Base-by-base conservation (phyloP, 2,113 vertebrate genomes). In the Ascaphus truei region DNA sequence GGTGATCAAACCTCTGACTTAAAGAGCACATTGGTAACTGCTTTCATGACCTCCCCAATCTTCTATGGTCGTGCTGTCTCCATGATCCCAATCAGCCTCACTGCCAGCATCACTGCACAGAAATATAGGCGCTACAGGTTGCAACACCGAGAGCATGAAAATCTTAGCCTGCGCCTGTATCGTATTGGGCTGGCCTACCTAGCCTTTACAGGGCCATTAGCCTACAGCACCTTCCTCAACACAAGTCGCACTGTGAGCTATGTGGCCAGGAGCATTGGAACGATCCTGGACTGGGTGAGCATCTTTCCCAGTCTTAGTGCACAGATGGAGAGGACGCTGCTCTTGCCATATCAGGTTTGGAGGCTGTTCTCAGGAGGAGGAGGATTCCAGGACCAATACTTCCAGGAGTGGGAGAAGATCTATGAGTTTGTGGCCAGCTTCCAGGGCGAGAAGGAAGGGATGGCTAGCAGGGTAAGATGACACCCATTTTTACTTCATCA, bases 81-180 rank as follows among this genome's bases (percentile, higher is more conserved):
- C 1, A 90, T 92, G 65, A 80, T 98, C 31, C 93, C 93, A 37
- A 84, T 93, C 73, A 96, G 92, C 74, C 43, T 96, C 71, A 88
- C 85, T 1, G 92, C 93, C 43, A 92, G 85, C 56, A 22, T 92
- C 11, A 83, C 85, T 0, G 92, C 93, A 36, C 76, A 87, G 62
- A 87, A 88, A 10, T 75, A 94, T 73, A 81, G 87, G 41, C 68
- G 47, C 11, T 91, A 90, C 75, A 93, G 91, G 77, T 20, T 68
- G 23, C 72, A 25, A 0, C 53, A 1, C 2, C 39, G 0, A 0
- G 18, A 64, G 0, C 26, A 2, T 2, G 67, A 75, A 33, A 75
- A 64, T 0, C 68, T 84, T 80, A 87, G 82, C 1, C 79, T 84
- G 15, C 82, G 92, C 5, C 82, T 96, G 12, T 96, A 85, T 77